Evolutionary conservation across 2,113 vertebrate genomes (phyloP).

Genomic region (Numida meleagris): DNA sequence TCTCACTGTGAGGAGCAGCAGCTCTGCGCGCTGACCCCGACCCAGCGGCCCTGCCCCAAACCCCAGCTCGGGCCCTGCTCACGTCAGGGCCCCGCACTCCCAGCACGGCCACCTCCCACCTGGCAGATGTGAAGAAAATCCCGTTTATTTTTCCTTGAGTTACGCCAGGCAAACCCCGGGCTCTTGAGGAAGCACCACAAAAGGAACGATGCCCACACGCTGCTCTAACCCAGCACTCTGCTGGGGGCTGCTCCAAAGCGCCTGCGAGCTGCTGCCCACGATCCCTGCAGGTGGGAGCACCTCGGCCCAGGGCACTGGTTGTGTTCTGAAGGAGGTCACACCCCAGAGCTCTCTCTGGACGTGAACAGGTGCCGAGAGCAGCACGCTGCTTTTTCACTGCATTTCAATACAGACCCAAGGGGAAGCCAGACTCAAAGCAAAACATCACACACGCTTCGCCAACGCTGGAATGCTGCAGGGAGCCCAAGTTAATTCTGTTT

Average conservation of each 20-base stretch:
- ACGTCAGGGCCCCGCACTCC: too few species aligned
- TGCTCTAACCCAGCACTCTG: too few species aligned
- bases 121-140: background rate
- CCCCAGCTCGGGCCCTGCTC: too few species aligned
- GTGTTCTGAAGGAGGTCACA: background rate
- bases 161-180: accelerated
- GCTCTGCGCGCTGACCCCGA: too few species aligned
- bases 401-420: background rate
- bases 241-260: too few species aligned
- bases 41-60: too few species aligned
- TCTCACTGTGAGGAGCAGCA: accelerated
- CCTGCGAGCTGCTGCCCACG: too few species aligned
- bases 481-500: background rate
- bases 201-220: too few species aligned
- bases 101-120: background rate
- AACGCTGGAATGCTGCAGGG: background rate
- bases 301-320: too few species aligned
- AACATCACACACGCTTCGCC: background rate
- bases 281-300: too few species aligned
- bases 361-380: accelerated
- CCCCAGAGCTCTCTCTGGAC: background rate
- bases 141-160: background rate
- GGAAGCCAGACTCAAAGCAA: background rate
- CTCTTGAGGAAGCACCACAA: background rate
- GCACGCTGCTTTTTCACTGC: background rate